A percentile compares a stretch with the other conserved stretches of the same genome.
These are phyloP conservation scores for Bostrychus sinensis DNA, from an alignment of 2,113 vertebrate species.

Conservation along the genomic window DNA sequence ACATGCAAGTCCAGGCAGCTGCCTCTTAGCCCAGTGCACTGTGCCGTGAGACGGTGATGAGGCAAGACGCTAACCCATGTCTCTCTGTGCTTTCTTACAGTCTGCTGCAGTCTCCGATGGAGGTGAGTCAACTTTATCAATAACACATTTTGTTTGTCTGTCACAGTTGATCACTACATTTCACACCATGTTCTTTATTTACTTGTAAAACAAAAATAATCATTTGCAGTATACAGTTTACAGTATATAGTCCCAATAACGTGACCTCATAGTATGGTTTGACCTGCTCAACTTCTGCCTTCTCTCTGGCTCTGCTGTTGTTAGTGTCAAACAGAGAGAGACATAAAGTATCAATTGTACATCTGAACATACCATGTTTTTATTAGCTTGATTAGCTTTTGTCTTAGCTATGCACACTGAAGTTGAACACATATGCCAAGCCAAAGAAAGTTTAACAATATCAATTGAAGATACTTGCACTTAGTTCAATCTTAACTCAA, in stretches of 20 bases:
- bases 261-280: conserved; percentile 24
- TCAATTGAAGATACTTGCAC: no score
- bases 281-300: conserved; percentile 40
- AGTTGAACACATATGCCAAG: no score
- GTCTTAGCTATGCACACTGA: not conserved
- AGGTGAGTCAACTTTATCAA: conserved; percentile 84
- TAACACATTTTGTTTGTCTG: not conserved
- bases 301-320: conserved; percentile 13
- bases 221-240: not conserved
- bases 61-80: conserved; percentile 83
- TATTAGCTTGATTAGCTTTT: not conserved
- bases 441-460: no score
- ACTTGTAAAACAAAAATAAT: no score
- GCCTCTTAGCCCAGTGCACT: conserved; percentile 13
- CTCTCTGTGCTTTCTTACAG: conserved; percentile 90
- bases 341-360: no score
- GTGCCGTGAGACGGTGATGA: conserved; percentile 48
- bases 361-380: not conserved
- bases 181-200: not conserved
- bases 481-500: no score
- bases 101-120: conserved; percentile 97
- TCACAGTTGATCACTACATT: not conserved
- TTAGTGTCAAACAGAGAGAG: not conserved
- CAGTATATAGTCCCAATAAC: not conserved
- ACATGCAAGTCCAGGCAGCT: conserved; percentile 39